These are phyloP conservation scores for Hyphantria cunea DNA, from an alignment of 1,140 invertebrate genomes.

Conservation along the genomic window DNA sequence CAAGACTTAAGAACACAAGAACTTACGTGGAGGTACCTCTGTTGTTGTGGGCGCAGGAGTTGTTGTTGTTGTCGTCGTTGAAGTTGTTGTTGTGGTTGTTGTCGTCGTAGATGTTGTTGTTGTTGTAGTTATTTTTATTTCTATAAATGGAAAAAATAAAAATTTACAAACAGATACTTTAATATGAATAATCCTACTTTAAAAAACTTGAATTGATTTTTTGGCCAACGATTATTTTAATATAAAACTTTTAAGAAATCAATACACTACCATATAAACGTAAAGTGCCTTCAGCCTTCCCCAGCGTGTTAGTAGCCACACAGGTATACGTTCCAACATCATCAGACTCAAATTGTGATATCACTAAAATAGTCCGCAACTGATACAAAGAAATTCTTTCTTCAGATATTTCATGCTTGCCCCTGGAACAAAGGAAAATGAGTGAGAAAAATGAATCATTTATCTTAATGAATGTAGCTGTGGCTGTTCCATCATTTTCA, in stretches of 20 bases:
- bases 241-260: neutral
- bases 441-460: neutral
- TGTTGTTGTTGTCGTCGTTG: constrained; percentile 77
- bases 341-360: constrained; percentile 83
- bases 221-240: too few species aligned
- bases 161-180: neutral
- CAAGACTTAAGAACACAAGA: too few species aligned
- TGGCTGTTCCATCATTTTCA: constrained; percentile 1
- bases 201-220: too few species aligned
- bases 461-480: constrained; percentile 2
- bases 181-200: too few species aligned
- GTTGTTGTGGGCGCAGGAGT: constrained; percentile 68
- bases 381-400: constrained; percentile 82
- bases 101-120: constrained; percentile 81
- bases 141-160: constrained; percentile 54
- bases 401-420: constrained; percentile 83
- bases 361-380: constrained; percentile 85
- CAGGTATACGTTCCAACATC: constrained; percentile 89
- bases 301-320: constrained; percentile 87
- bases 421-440: constrained; percentile 64
- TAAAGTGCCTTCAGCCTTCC: constrained; percentile 86
- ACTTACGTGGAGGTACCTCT: constrained; percentile 62
- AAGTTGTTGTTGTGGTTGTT: constrained; percentile 81
- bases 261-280: constrained; percentile 85
- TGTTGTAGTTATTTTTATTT: constrained; percentile 83